Evolutionary conservation across 2,797 vertebrate genomes (phyloP), one percentile per base, ranked within the genome.

Genomic region (Enteromius viviparus): DNA sequence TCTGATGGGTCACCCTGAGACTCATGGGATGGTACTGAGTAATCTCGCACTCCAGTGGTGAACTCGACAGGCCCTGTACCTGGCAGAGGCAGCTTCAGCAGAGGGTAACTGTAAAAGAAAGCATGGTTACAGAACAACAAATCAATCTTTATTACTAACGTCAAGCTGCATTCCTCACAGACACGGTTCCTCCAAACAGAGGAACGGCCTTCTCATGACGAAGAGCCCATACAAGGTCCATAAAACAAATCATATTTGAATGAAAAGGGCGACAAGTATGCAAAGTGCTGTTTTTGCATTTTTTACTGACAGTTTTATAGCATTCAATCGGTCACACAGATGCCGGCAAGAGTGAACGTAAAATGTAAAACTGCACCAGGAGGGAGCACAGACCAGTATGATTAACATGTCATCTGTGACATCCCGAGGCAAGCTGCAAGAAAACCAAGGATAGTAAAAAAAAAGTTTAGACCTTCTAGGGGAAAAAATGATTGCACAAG

Each of bases 1-100:
- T 99, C 98, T 0, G 84, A 88, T 0, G 89, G 92, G 4, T 97
- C 96, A 70, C 94, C 93, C 29, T 88, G 94, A 0, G 89, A 55
- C 47, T 93, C 94, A 64, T 89, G 87, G 26, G 93, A 93, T 3
- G 97, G 97, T 3, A 96, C 91, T 0, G 88, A 85, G 89, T 98
- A 97, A 89, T 97, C 97, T 91, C 96, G 96, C 87, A 97, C 91
- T 0, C 96, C 95, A 1, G 98, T 98, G 92, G 95, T 96, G 93
- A 96, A 99, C 90, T 99, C 97, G 89, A 98, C 98, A 0, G 98
- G 98, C 23, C 97, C 98, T 0, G 97, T 98, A 55, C 98, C 98
- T 0, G 98, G 98, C 86, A 99, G 90, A 0, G 98, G 98, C n/a
- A 99, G 96, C 93, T 97, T 97, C 90, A 99, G 92, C 90, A 99